Evolutionary conservation across 92 coral and sea anemone species (phyloP).

Genomic region (Palythoa caribaeorum): DNA sequence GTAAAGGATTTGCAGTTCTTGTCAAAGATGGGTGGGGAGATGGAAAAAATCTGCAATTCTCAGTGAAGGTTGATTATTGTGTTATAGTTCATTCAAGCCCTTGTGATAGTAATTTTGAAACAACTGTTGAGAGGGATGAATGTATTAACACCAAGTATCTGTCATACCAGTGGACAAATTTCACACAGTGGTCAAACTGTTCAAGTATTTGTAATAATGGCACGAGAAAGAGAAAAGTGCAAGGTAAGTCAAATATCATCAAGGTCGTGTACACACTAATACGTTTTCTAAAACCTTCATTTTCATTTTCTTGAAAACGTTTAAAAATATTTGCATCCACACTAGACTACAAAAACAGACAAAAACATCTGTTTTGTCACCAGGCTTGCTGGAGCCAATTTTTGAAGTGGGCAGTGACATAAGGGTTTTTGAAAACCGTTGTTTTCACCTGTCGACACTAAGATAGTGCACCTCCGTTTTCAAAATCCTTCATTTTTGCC

Average conservation of each 20-base stretch:
- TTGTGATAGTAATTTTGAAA: constrained; percentile 64
- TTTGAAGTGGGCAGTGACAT: too few relatives aligned
- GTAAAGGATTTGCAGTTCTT: constrained; percentile 81
- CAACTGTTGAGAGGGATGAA: constrained; percentile 59
- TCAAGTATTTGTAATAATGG: constrained; percentile 97
- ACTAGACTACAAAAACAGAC: too few relatives aligned
- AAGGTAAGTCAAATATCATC: constrained; percentile 50
- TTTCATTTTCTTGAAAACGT: too few relatives aligned
- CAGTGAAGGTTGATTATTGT: constrained; percentile 61
- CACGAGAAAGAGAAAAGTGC: constrained; percentile 45
- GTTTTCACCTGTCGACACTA: too few relatives aligned
- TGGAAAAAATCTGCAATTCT: constrained; percentile 59
- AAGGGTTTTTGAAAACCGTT: too few relatives aligned
- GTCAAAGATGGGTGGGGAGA: constrained; percentile 92
- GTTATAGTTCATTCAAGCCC: constrained; percentile 74
- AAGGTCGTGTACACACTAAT: too few relatives aligned
- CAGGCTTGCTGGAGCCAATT: too few relatives aligned
- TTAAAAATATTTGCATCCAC: too few relatives aligned
- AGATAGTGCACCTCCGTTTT: too few relatives aligned
- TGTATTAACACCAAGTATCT: constrained; percentile 70
- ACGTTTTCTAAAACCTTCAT: too few relatives aligned
- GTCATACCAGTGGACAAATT: constrained; percentile 71
- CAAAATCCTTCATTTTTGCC: too few relatives aligned
- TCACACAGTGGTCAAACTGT: constrained; percentile 80
- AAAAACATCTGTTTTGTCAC: too few relatives aligned